A percentile compares a stretch with the other conserved stretches of the same genome.
phyloP scores from a whole-genome alignment of 2,888 invertebrate genomes.

The Plagiodera versicolora region DNA sequence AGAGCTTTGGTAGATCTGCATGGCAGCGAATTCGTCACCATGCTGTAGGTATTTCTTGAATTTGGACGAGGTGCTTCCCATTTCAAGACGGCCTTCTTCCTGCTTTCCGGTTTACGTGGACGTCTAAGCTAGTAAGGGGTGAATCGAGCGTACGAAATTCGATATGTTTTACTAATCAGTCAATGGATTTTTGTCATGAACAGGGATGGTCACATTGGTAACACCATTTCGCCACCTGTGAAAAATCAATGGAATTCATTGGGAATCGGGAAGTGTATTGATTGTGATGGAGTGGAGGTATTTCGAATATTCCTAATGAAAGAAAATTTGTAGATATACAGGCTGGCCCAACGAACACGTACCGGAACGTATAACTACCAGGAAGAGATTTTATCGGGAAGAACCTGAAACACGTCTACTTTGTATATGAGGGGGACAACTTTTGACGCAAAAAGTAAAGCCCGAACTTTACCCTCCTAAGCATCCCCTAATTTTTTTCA shows the following conservation, averaged over 20 bases:
- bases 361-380: too few species aligned
- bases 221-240: constrained; percentile 40
- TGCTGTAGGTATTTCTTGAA: constrained; percentile 70
- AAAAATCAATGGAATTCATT: constrained; percentile 17
- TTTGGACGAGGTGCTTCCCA: constrained; percentile 71
- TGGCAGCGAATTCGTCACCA: constrained; percentile 71
- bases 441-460: too few species aligned
- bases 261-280: too few species aligned
- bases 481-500: too few species aligned
- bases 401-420: too few species aligned
- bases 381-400: too few species aligned
- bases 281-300: too few species aligned
- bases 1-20: constrained; percentile 65
- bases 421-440: too few species aligned
- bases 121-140: constrained; percentile 25
- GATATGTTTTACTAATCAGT: constrained; percentile 42
- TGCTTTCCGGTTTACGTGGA: background rate
- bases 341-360: too few species aligned
- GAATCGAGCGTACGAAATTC: constrained; percentile 33
- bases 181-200: constrained; percentile 50
- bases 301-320: too few species aligned
- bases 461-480: too few species aligned
- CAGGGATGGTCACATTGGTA: constrained; percentile 40
- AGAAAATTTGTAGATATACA: too few species aligned
- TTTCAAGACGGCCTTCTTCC: constrained; percentile 41